Conservation (phyloP, 2,888 invertebrate genomes). For the Eupithecia subfuscata region DNA sequence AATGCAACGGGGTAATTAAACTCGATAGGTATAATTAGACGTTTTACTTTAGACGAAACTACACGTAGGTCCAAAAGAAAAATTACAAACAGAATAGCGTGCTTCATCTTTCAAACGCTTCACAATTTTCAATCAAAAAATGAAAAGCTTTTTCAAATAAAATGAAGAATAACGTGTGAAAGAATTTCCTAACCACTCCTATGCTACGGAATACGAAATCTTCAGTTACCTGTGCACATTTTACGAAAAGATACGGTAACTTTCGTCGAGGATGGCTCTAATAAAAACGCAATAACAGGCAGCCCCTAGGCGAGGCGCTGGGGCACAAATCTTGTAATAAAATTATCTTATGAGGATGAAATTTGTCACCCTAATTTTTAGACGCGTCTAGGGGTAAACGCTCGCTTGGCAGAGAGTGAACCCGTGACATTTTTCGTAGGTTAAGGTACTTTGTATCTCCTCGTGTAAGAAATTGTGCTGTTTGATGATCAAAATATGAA, state of each 20-base stretch:
- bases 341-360: constrained; percentile 75
- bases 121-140: neutral
- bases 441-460: neutral
- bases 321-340: constrained; percentile 76
- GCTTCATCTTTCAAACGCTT: neutral
- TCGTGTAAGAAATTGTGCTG: constrained; percentile 1
- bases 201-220: constrained; percentile 54
- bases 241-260: constrained; percentile 71
- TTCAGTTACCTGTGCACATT: constrained; percentile 64
- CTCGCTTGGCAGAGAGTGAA: constrained; percentile 23
- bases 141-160: neutral
- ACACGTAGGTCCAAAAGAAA: neutral
- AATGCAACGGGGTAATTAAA: neutral
- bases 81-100: neutral
- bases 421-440: constrained; percentile 13
- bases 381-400: constrained; percentile 46
- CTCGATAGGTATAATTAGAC: neutral
- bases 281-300: constrained; percentile 79
- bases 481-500: neutral
- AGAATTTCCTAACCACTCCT: neutral
- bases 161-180: neutral
- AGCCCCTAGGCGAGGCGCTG: constrained; percentile 52
- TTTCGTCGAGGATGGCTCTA: constrained; percentile 61
- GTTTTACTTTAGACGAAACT: too few species aligned
- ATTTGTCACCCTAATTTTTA: constrained; percentile 71